phyloP scores from a whole-genome alignment of 2,113 vertebrate species.

The Orcinus orca region DNA sequence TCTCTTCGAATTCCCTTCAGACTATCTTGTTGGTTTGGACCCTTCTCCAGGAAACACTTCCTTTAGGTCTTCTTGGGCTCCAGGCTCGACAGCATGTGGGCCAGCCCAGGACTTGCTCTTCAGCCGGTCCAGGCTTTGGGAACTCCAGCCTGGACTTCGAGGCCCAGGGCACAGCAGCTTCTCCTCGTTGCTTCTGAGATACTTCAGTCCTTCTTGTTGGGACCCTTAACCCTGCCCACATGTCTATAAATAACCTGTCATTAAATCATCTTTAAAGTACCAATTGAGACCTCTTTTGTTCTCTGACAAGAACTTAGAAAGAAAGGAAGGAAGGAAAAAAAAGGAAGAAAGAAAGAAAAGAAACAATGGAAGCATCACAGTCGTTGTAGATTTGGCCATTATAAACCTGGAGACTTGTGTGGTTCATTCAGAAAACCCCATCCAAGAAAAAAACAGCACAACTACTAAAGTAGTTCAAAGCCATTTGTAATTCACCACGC shows the following conservation, averaged over 20 bases:
- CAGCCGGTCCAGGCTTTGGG: not conserved
- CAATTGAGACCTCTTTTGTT: not conserved
- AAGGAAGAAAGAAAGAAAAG: not conserved
- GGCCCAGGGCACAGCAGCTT: not conserved
- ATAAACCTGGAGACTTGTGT: not conserved
- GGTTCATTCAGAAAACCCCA: not conserved
- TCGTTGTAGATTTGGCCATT: not conserved
- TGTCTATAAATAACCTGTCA: not conserved
- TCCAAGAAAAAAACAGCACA: not conserved
- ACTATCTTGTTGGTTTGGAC: not conserved
- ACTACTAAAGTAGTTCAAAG: not conserved
- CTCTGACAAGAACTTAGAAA: not conserved
- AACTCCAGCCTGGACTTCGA: not conserved
- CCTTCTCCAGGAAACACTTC: not conserved
- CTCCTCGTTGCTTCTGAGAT: not conserved
- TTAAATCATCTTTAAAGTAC: constrained; percentile 15
- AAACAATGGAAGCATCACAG: not conserved
- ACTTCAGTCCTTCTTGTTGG: not conserved
- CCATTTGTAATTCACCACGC: not conserved
- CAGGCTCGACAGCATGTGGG: not conserved
- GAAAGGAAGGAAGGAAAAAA: no score
- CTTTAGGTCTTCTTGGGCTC: not conserved
- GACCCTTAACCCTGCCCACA: not conserved
- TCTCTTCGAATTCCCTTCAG: not conserved
- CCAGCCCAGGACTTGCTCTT: not conserved